Base-by-base conservation (phyloP, 2,797 vertebrate species). In the Iguana delicatissima region DNA sequence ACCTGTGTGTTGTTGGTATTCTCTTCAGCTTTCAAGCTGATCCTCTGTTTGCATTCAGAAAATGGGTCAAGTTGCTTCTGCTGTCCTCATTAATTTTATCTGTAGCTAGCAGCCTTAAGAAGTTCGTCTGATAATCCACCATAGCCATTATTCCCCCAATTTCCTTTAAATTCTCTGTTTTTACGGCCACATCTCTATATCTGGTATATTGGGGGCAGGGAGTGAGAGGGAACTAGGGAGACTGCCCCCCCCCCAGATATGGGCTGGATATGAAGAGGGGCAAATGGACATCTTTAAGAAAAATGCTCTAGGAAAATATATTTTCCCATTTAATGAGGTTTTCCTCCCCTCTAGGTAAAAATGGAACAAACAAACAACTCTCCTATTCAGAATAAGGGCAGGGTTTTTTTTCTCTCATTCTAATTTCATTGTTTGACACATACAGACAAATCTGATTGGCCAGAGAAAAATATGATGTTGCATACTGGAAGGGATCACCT, bases 21-120 rank as follows among this genome's bases (percentile, higher is more conserved):
- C 80, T 73, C 0, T 89, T 91, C 35, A 76, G 92, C 38, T 81
- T 0, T 89, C 52, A 77, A 18, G 57, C 1, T 57, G 69, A 72
- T 55, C 22, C 59, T 81, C 59, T 7, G 13, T 90, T 80, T 76
- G 35, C n/a, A 84, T 93, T 24, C n/a, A 0, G 0, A 80, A 24
- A 81, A 74, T 80, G 89, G 50, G 80, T 79, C 85, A 32, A 8
- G 55, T 90, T 93, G 86, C 8, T 89, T 84, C 85, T 90, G 20
- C 42, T 91, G 84, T 91, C 50, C 9, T 93, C 90, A 74, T 90
- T 85, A 91, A 90, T 86, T 85, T 64, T 14, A 91, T 9, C 4
- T 82, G 9, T 50, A 91, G 67, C 59, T 93, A 90, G 89, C 32
- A n/a, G 20, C 85, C 84, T 72, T 85, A 64, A 89, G 62, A 83